A percentile compares a stretch with the other conserved stretches of the same genome.
These are phyloP conservation scores for Prinia subflava DNA, from an alignment of 2,113 vertebrate species.

Conservation along the genomic window DNA sequence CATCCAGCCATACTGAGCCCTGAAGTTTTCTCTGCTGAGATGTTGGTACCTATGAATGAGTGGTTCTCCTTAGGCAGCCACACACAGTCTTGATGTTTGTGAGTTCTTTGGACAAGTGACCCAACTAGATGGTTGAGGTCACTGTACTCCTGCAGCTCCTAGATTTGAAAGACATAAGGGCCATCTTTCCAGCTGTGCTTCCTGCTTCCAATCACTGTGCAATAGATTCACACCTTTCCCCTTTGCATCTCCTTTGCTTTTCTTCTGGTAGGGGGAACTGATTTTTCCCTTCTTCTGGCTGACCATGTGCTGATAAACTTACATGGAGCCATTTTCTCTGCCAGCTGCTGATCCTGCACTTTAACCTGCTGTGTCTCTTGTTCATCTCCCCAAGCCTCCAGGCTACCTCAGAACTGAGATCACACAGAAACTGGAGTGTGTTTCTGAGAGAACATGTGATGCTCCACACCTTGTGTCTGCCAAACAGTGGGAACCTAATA, in stretches of 20 bases:
- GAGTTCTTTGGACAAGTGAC: not conserved
- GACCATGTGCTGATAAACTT: not conserved
- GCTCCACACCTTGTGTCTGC: not conserved
- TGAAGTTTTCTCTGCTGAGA: not conserved
- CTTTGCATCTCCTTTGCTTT: not conserved
- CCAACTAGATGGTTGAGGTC: not conserved
- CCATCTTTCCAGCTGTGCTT: not conserved
- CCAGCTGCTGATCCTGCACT: not conserved
- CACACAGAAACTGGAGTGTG: not conserved
- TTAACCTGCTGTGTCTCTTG: not conserved
- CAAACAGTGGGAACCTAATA: not conserved
- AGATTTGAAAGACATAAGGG: not conserved
- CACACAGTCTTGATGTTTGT: not conserved
- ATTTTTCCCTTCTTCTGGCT: not conserved
- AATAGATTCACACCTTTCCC: not conserved
- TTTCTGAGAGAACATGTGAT: not conserved
- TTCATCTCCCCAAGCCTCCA: not conserved
- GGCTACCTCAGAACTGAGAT: not conserved
- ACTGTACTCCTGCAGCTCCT: not conserved
- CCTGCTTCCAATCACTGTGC: not conserved
- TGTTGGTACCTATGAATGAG: rapidly evolving
- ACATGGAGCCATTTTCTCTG: not conserved
- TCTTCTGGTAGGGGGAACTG: not conserved
- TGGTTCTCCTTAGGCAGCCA: not conserved
- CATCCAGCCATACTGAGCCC: rapidly evolving